Base-by-base conservation (phyloP, 1,140 invertebrate genomes). In the Achroia grisella region DNA sequence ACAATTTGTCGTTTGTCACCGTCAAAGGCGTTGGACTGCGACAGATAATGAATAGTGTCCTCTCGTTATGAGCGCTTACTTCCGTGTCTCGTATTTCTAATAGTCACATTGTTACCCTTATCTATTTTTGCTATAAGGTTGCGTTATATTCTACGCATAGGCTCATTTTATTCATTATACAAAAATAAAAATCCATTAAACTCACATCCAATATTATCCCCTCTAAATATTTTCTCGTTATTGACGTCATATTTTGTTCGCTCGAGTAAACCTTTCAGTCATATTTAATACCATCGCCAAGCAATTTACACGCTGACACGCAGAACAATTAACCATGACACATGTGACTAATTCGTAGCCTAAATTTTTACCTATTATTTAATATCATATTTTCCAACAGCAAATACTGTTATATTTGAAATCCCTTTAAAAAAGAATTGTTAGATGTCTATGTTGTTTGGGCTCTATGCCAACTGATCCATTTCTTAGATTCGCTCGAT, bases 401-500 rank as follows among this genome's bases (percentile, higher is more conserved):
- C 17, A 23, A 23, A 23, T 6, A 23, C 2, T 23, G 17, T 6
- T 23, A 6, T 23, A 23, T 23, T 23, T 23, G 17, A 59, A 56
- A 60, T 55, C 46, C 52, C 50, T 62, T 60, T 55, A 46, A 64
- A 77, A 63, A 67, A 65, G 62, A 60, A 52, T 28, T 56, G 59
- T 63, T 67, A 64, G 68, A 61, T 70, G 55, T 49, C 36, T 56
- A 45, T 62, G 50, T 63, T 41, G 30, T 71, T 83, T 23, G 17
- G 79, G 79, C 73, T 30, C 6, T 4, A n/a, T 43, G 70, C 79
- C 79, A 81, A 68, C 55, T 69, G 61, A 65, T 75, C 63, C 73
- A 79, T 81, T 76, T 79, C 73, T 65, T 59, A 70, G 63, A 49
- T 52, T 52, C 51, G 37, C 39, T 62, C 43, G 62, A 58, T 64